Conservation (phyloP, 2,797 vertebrate genomes). For the Austrolebias charrua region DNA sequence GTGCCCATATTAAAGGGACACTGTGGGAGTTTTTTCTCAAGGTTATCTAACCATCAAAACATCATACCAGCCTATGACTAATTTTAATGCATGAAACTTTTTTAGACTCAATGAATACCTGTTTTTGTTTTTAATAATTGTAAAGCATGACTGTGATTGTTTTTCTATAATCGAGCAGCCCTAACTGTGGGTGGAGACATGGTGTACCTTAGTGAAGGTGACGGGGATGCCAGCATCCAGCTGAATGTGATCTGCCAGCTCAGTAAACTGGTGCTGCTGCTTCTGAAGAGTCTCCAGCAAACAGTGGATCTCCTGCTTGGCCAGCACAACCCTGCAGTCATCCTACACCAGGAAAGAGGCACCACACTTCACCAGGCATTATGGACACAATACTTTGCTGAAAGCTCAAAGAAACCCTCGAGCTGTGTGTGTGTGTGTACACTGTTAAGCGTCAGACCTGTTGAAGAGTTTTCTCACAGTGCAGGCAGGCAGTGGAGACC, state of each 20-base stretch:
- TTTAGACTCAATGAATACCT: too few species aligned
- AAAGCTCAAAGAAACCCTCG: not conserved
- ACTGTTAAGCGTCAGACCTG: constrained; percentile 79
- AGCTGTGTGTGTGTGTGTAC: too few species aligned
- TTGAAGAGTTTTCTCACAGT: constrained; percentile 97
- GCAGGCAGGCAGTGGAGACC: constrained; percentile 96
- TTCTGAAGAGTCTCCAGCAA: constrained; percentile 94
- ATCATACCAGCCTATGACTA: too few species aligned
- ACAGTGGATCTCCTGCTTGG: constrained; percentile 96
- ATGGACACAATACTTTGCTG: not conserved
- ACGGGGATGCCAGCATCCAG: constrained; percentile 98
- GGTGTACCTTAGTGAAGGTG: constrained; percentile 94
- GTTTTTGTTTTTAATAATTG: too few species aligned
- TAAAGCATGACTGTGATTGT: too few species aligned
- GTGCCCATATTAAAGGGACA: too few species aligned
- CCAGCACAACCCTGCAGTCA: constrained; percentile 95
- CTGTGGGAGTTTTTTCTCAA: too few species aligned
- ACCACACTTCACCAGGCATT: not conserved
- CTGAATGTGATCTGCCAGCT: constrained; percentile 94
- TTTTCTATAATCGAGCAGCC: too few species aligned
- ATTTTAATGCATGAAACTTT: too few species aligned
- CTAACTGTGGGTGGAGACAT: too few species aligned
- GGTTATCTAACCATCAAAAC: too few species aligned
- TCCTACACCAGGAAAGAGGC: constrained; percentile 78
- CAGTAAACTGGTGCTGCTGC: constrained; percentile 98